These are phyloP conservation scores for Subanguina moxae DNA, from an alignment of 1,140 invertebrate genomes.

Conservation along the genomic window DNA sequence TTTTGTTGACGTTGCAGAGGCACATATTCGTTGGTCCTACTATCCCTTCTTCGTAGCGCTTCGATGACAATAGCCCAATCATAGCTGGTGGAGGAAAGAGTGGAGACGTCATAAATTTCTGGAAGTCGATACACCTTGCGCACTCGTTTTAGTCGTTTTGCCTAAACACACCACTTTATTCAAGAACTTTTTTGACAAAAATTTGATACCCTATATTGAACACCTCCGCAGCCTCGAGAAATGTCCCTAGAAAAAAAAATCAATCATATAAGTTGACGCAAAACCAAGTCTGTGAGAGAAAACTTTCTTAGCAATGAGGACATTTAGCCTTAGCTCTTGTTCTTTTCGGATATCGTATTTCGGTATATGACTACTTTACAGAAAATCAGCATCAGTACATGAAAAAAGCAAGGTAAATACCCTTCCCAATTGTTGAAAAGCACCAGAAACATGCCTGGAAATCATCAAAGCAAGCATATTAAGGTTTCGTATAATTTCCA, in stretches of 20 bases:
- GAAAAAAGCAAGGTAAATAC: too few species aligned
- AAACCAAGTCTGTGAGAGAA: too few species aligned
- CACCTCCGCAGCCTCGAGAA: conserved; percentile 8
- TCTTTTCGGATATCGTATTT: too few species aligned
- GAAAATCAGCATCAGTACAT: too few species aligned
- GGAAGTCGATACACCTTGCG: conserved; percentile 49
- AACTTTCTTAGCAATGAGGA: too few species aligned
- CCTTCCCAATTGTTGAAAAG: too few species aligned
- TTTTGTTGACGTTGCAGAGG: background rate
- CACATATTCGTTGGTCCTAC: conserved; percentile 1
- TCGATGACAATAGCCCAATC: conserved; percentile 53
- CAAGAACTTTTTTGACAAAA: too few species aligned
- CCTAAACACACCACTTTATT: background rate
- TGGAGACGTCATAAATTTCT: conserved; percentile 46
- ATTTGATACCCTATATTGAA: background rate
- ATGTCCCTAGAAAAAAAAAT: conserved; percentile 29
- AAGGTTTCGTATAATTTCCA: conserved; percentile 37
- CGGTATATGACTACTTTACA: too few species aligned
- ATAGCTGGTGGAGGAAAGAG: conserved; percentile 42
- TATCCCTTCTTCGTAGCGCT: conserved; percentile 30
- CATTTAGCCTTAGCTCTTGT: too few species aligned
- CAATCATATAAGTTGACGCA: too few species aligned
- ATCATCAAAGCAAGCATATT: conserved; percentile 43
- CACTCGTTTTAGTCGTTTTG: conserved; percentile 48
- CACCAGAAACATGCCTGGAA: conserved; percentile 36